Evolutionary conservation across 1,140 invertebrate species (phyloP).

Genomic region (Cepaea nemoralis): DNA sequence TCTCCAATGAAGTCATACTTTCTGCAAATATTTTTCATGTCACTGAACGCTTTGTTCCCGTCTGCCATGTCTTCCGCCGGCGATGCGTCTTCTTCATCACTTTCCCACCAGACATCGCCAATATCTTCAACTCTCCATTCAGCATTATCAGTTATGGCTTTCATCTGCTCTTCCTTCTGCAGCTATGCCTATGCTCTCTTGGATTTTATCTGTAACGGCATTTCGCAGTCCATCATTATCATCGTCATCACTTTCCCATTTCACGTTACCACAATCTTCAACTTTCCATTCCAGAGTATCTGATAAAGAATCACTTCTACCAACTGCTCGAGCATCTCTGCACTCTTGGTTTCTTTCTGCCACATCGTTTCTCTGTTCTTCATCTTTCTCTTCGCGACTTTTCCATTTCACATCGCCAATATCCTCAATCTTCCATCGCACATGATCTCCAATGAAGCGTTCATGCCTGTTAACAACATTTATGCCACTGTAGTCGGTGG

Average conservation of each 20-base stretch:
- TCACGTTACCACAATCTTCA: neutral
- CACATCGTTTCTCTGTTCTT: neutral
- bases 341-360: neutral
- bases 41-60: neutral
- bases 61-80: neutral
- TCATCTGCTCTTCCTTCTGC: neutral
- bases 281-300: neutral
- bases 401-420: neutral
- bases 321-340: neutral
- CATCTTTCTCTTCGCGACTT: neutral
- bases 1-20: too few relatives aligned
- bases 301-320: neutral
- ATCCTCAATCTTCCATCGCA: neutral
- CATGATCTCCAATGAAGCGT: neutral
- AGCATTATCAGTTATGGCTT: neutral
- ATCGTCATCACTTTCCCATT: neutral
- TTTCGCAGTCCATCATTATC: too few relatives aligned
- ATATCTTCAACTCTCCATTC: neutral
- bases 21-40: neutral
- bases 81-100: conserved; percentile 4
- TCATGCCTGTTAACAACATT: neutral
- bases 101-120: conserved; percentile 12
- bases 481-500: neutral
- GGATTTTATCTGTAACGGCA: conserved; percentile 1
- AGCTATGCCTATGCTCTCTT: neutral